Conservation (phyloP, 1,140 invertebrate species). For the Eurosta solidaginis region DNA sequence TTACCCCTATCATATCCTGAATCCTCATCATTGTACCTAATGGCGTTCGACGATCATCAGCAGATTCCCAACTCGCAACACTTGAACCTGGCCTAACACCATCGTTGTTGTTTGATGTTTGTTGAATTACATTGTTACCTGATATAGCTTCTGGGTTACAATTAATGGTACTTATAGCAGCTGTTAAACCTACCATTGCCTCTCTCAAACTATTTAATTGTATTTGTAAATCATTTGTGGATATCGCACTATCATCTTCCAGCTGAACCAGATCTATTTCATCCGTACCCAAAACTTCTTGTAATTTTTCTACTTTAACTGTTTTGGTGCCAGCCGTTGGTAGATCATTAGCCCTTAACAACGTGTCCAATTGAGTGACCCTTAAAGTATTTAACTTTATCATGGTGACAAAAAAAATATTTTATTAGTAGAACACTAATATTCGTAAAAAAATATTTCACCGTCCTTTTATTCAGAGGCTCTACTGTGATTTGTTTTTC, state of each 20-base stretch:
- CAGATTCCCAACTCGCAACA: background rate
- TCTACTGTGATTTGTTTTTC: too few species aligned
- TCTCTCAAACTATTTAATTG: background rate
- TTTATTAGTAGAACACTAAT: too few species aligned
- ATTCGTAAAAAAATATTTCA: too few species aligned
- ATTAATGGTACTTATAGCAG: background rate
- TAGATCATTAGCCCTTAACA: background rate
- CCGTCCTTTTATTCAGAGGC: too few species aligned
- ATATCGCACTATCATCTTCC: background rate
- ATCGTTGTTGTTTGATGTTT: background rate
- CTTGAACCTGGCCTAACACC: background rate
- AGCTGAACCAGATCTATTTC: background rate
- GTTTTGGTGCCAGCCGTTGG: background rate
- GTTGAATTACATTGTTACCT: background rate
- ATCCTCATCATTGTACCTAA: background rate
- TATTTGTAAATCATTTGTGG: background rate
- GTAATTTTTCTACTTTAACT: background rate
- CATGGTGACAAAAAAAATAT: background rate
- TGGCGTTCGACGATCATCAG: too few species aligned
- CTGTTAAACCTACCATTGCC: background rate
- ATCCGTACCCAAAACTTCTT: background rate
- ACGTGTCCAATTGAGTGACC: background rate
- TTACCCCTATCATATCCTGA: background rate
- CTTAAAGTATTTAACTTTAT: background rate
- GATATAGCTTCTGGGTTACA: background rate